Conservation (phyloP, 64 coral and sea anemone genomes). For the Actinia equina region DNA sequence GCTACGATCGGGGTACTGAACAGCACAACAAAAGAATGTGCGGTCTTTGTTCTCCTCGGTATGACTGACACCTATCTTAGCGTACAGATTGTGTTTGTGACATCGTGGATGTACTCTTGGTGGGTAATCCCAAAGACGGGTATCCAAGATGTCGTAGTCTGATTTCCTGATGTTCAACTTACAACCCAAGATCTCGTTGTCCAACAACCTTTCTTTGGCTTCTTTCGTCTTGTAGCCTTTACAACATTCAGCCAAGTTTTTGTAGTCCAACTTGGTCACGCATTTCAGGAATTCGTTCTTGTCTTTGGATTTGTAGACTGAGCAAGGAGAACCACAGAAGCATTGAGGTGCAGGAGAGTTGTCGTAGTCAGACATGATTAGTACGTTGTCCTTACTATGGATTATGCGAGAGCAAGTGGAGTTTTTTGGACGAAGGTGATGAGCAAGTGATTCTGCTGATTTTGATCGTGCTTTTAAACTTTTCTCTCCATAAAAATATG, state of each 20-base stretch:
- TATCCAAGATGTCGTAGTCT: background rate
- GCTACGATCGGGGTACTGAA: slow-evolving; percentile 1
- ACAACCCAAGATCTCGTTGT: background rate
- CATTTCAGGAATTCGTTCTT: background rate
- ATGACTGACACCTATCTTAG: slow-evolving; percentile 1
- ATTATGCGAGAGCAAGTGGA: too few species aligned
- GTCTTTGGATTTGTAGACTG: background rate
- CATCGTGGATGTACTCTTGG: background rate
- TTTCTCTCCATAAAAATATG: too few species aligned
- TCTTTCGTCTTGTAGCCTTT: slow-evolving; percentile 1
- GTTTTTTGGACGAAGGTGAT: too few species aligned
- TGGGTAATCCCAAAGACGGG: background rate
- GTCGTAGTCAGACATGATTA: background rate
- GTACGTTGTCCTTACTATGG: too few species aligned
- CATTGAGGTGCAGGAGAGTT: background rate
- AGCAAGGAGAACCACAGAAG: background rate
- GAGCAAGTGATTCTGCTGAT: too few species aligned
- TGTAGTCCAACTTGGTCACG: background rate
- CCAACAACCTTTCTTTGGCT: background rate
- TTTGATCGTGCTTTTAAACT: too few species aligned
- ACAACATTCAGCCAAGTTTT: background rate
- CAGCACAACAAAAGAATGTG: background rate
- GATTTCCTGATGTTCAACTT: background rate
- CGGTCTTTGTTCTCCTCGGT: background rate
- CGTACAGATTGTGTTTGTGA: background rate